Conservation (phyloP, 2,888 invertebrate species). For the Chloroclysta siterata region DNA sequence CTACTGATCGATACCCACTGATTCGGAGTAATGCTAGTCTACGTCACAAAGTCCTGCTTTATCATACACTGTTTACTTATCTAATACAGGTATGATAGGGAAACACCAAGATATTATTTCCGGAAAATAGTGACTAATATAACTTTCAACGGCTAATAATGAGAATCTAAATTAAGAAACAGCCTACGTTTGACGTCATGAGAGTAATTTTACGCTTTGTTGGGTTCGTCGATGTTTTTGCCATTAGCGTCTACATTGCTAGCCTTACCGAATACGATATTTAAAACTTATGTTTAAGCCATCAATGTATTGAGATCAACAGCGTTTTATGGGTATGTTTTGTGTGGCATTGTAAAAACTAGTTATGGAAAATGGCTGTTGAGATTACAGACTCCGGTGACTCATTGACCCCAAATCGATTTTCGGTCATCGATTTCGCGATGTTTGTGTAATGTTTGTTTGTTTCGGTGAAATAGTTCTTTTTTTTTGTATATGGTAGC, state of each 20-base stretch:
- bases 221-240: neutral
- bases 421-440: conserved; percentile 24
- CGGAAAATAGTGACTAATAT: conserved; percentile 43
- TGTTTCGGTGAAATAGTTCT: neutral
- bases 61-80: conserved; percentile 27
- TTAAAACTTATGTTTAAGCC: neutral
- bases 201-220: neutral
- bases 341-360: conserved; percentile 44
- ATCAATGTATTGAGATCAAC: conserved; percentile 33
- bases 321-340: neutral
- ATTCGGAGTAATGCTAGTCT: conserved; percentile 41
- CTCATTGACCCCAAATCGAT: conserved; percentile 53
- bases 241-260: neutral
- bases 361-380: conserved; percentile 57
- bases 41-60: conserved; percentile 22
- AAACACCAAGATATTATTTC: conserved; percentile 50
- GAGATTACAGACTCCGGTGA: conserved; percentile 57
- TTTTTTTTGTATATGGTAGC: too few species aligned
- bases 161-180: conserved; percentile 48
- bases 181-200: conserved; percentile 56
- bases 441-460: conserved; percentile 19
- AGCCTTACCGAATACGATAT: neutral
- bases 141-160: conserved; percentile 26
- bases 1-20: neutral
- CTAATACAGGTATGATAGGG: conserved; percentile 40